A percentile compares a stretch with the other conserved stretches of the same genome.
phyloP scores from a whole-genome alignment of 2,797 vertebrate genomes.

The Amazonetta brasiliensis region DNA sequence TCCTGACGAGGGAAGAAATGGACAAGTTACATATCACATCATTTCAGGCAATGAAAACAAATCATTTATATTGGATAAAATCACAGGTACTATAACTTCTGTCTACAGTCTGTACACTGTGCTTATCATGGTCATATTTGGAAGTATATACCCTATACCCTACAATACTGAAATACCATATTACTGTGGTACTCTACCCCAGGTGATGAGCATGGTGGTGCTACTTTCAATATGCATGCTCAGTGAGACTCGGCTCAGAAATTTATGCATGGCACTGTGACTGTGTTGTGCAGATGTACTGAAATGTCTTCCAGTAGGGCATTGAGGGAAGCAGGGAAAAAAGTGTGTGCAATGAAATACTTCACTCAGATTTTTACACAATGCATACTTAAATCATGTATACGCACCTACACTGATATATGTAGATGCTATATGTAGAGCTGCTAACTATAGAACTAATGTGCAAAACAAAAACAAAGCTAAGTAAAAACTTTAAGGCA shows the following conservation, averaged over 20 bases:
- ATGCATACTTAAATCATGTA: background rate
- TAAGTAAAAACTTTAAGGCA: background rate
- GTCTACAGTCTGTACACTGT: background rate
- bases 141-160: background rate
- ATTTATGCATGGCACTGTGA: background rate
- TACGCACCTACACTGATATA: background rate
- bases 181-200: background rate
- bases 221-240: rapidly evolving
- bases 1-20: slow-evolving; percentile 86
- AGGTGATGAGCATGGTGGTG: background rate
- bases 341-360: background rate
- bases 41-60: slow-evolving; percentile 83
- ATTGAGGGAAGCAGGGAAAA: background rate
- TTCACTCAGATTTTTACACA: background rate
- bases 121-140: background rate
- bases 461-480: background rate
- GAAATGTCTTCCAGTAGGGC: background rate
- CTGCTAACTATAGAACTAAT: background rate
- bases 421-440: background rate
- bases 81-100: slow-evolving; percentile 83
- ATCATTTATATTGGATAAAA: slow-evolving; percentile 85
- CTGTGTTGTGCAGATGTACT: background rate
- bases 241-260: background rate
- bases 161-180: background rate
- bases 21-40: slow-evolving; percentile 83